Percentiles rank a stretch among this genome's conserved stretches.
Conservation (phyloP, 2,113 vertebrate genomes). For the Callipepla californica region DNA sequence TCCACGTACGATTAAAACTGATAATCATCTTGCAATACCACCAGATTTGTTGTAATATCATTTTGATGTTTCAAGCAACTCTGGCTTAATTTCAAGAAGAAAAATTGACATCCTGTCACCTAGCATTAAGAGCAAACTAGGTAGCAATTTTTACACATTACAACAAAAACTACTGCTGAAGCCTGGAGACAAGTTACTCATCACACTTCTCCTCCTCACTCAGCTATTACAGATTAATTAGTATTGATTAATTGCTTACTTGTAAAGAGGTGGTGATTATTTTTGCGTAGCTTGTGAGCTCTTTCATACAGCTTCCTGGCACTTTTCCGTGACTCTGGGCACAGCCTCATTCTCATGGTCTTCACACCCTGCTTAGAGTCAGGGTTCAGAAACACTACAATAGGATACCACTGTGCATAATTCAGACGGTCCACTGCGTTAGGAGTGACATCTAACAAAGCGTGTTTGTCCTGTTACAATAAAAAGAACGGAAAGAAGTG, state of each 20-base stretch:
- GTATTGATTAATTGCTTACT: constrained; percentile 81
- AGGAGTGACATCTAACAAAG: constrained; percentile 97
- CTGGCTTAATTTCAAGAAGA: neutral
- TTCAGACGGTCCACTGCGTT: constrained; percentile 98
- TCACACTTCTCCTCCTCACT: neutral
- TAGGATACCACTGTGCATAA: constrained; percentile 99
- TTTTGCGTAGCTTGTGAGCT: constrained; percentile 97
- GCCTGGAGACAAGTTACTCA: neutral
- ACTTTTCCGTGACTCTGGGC: constrained; percentile 96
- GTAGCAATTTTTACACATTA: neutral
- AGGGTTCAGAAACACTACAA: constrained; percentile 97
- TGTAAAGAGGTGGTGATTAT: constrained; percentile 98
- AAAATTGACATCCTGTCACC: neutral
- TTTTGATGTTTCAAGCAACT: neutral
- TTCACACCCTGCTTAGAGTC: constrained; percentile 99
- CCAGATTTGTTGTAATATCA: neutral
- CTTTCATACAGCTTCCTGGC: constrained; percentile 96
- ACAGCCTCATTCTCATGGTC: constrained; percentile 95
- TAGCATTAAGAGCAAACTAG: neutral
- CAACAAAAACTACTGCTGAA: neutral
- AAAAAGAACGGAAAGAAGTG: neutral
- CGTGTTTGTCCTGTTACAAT: constrained; percentile 92
- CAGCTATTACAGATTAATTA: neutral
- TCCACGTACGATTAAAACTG: neutral
- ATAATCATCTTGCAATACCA: neutral